Conservation (phyloP, 2,888 invertebrate genomes). For the Ditula angustiorana region DNA sequence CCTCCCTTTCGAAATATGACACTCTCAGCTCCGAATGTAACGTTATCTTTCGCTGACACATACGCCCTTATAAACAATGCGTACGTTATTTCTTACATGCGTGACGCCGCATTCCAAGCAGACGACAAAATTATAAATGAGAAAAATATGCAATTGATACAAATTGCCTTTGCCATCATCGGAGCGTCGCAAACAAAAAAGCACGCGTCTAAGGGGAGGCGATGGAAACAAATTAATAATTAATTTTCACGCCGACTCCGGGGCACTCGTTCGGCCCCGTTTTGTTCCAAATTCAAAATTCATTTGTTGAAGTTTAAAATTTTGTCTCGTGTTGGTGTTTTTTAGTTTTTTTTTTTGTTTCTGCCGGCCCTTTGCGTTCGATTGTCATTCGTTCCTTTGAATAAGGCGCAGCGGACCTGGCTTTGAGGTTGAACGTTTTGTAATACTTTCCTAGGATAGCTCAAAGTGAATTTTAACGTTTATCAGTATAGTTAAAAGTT, state of each 20-base stretch:
- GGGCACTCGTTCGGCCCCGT: constrained; percentile 71
- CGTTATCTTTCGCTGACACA: too few relatives aligned
- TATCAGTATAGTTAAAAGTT: too few relatives aligned
- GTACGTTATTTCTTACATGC: background rate
- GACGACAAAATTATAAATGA: constrained; percentile 38
- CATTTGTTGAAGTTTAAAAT: constrained; percentile 72
- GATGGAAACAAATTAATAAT: constrained; percentile 79
- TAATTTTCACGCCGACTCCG: constrained; percentile 76
- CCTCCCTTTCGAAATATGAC: too few relatives aligned
- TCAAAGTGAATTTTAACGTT: too few relatives aligned
- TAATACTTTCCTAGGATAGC: too few relatives aligned
- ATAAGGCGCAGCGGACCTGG: background rate
- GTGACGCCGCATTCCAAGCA: constrained; percentile 14
- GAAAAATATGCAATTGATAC: constrained; percentile 61
- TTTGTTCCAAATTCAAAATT: constrained; percentile 78
- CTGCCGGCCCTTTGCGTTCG: constrained; percentile 39
- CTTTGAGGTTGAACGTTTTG: background rate
- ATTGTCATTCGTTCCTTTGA: constrained; percentile 41
- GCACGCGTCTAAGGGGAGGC: constrained; percentile 54
- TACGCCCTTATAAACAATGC: background rate
- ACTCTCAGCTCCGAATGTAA: too few relatives aligned
- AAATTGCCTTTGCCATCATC: constrained; percentile 70
- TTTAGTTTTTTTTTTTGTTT: constrained; percentile 55
- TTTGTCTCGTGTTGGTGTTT: constrained; percentile 56
- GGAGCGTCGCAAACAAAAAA: constrained; percentile 66